A percentile compares a stretch with the other conserved stretches of the same genome.
These are phyloP conservation scores for Alouatta caraya DNA, from an alignment of 2,797 vertebrate species.

Conservation along the genomic window DNA sequence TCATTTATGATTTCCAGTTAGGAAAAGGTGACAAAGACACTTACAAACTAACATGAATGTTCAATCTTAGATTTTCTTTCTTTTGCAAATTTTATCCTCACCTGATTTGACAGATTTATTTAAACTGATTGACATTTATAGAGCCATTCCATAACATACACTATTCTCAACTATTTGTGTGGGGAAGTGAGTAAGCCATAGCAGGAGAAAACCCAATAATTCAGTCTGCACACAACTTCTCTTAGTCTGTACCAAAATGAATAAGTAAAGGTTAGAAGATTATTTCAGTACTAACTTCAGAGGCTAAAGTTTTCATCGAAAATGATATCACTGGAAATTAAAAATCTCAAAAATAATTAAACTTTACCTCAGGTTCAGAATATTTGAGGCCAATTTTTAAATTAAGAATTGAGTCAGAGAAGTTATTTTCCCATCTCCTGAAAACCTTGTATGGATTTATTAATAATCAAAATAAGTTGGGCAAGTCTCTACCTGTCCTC, in stretches of 20 bases:
- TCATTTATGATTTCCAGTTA: slow-evolving; percentile 25
- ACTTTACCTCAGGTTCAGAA: neutral
- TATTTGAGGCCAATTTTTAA: neutral
- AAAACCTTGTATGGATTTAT: neutral
- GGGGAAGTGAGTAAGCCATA: neutral
- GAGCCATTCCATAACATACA: neutral
- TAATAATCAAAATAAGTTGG: neutral
- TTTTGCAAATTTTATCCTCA: neutral
- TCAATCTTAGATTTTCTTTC: neutral
- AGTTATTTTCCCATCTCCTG: neutral
- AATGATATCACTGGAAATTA: neutral
- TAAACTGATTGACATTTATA: neutral
- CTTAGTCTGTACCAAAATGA: neutral
- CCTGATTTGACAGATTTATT: neutral
- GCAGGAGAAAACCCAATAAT: neutral
- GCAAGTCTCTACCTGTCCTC: neutral
- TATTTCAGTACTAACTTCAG: neutral
- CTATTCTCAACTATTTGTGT: neutral
- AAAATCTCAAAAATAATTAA: neutral
- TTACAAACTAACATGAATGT: neutral
- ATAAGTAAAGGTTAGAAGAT: neutral
- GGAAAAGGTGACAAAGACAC: neutral
- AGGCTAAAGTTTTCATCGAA: neutral
- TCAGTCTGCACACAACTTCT: neutral
- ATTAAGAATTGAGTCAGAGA: neutral